Conservation (phyloP, 2,113 vertebrate genomes). For the Alligator mississippiensis region DNA sequence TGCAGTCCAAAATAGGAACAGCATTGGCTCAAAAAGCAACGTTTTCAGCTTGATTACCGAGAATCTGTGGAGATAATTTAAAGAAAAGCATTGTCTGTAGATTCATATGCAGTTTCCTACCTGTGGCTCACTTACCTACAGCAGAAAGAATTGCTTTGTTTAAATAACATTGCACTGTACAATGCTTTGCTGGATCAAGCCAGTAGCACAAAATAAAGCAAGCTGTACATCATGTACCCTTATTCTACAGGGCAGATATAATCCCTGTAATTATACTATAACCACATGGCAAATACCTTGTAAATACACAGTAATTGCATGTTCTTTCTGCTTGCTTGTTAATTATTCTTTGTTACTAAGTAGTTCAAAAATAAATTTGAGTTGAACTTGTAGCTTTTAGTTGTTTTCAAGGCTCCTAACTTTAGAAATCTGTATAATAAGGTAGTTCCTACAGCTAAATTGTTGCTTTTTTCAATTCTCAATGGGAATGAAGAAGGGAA, state of each 20-base stretch:
- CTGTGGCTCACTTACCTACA: neutral
- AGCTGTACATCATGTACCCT: neutral
- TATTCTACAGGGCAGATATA: neutral
- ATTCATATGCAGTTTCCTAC: fast-evolving
- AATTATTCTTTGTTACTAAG: conserved; percentile 39
- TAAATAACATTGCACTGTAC: fast-evolving
- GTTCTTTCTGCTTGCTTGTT: conserved; percentile 30
- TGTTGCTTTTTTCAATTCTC: neutral
- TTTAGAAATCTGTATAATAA: neutral
- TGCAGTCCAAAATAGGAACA: neutral
- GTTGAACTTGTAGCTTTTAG: conserved; percentile 5
- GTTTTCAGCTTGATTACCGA: neutral
- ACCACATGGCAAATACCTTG: neutral
- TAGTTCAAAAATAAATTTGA: conserved; percentile 50
- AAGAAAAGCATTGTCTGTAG: neutral
- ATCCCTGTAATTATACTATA: conserved; percentile 2
- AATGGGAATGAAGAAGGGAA: conserved; percentile 1
- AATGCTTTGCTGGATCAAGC: neutral
- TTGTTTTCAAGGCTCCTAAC: neutral
- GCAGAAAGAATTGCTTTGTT: neutral
- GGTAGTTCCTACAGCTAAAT: neutral
- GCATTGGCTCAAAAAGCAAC: neutral
- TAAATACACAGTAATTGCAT: neutral
- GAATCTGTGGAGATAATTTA: fast-evolving
- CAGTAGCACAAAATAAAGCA: neutral